A percentile compares a stretch with the other conserved stretches of the same genome.
phyloP scores from a whole-genome alignment of 2,113 vertebrate genomes.

The Amia ocellicauda region DNA sequence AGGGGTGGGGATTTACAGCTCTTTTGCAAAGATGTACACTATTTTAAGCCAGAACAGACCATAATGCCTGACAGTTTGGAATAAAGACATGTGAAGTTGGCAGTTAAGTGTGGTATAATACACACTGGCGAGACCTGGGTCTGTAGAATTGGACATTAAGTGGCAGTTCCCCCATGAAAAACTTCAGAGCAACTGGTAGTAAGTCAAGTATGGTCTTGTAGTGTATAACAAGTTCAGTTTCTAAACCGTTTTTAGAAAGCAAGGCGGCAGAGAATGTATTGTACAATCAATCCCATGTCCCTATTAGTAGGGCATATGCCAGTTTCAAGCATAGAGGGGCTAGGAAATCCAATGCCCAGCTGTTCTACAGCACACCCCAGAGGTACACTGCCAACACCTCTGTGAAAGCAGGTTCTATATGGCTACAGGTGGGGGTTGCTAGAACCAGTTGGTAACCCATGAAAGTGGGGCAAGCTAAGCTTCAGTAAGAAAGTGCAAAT shows the following conservation, averaged over 20 bases:
- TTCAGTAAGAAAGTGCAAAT: constrained; percentile 34
- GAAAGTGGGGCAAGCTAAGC: constrained; percentile 29
- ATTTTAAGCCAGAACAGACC: too few species aligned
- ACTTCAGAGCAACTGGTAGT: constrained; percentile 61
- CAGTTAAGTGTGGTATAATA: too few species aligned
- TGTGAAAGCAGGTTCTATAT: not conserved
- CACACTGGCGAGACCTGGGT: constrained; percentile 30
- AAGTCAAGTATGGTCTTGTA: constrained; percentile 45
- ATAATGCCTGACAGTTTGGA: too few species aligned
- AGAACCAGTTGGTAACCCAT: constrained; percentile 10
- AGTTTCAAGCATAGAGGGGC: too few species aligned
- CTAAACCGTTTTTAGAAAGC: constrained; percentile 37
- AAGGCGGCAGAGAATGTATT: constrained; percentile 55
- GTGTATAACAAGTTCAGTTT: constrained; percentile 35
- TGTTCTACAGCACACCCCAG: too few species aligned
- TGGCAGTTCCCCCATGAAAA: constrained; percentile 39
- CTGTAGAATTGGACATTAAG: constrained; percentile 43
- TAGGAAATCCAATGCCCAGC: too few species aligned
- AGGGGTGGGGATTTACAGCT: not conserved
- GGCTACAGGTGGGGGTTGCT: constrained; percentile 16
- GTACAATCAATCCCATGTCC: constrained; percentile 41
- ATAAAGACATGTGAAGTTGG: too few species aligned
- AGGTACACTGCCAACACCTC: too few species aligned
- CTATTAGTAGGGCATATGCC: constrained; percentile 50
- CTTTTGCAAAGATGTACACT: too few species aligned